A percentile compares a stretch with the other conserved stretches of the same genome.
These are phyloP conservation scores for Venusia cambrica DNA, from an alignment of 2,888 invertebrate genomes.

Conservation along the genomic window DNA sequence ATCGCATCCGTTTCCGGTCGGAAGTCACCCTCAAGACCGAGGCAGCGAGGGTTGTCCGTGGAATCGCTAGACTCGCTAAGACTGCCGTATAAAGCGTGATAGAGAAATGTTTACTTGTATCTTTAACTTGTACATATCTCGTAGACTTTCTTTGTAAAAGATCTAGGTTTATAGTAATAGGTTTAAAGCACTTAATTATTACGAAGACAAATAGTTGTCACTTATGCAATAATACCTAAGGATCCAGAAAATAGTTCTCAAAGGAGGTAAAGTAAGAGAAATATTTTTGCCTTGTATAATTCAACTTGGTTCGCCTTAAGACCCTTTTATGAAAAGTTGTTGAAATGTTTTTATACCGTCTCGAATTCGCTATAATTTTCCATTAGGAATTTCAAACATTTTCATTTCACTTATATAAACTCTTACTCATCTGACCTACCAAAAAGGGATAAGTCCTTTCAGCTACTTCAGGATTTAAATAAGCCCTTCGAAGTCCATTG, in stretches of 20 bases:
- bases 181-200: too few relatives aligned
- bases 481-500: constrained; percentile 17
- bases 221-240: too few relatives aligned
- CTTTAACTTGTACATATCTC: constrained; percentile 11
- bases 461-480: constrained; percentile 14
- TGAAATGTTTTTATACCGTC: too few relatives aligned
- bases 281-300: too few relatives aligned
- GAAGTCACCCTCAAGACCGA: constrained; percentile 24
- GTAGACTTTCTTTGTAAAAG: constrained; percentile 13
- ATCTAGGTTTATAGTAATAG: too few relatives aligned
- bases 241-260: too few relatives aligned
- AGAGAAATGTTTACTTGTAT: constrained; percentile 14
- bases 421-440: constrained; percentile 2
- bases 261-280: too few relatives aligned
- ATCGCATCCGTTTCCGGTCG: constrained; percentile 43
- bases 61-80: constrained; percentile 10
- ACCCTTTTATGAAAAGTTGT: too few relatives aligned
- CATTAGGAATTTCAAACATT: too few relatives aligned
- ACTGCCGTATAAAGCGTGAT: constrained; percentile 15
- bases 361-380: too few relatives aligned
- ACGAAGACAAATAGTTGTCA: too few relatives aligned
- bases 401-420: constrained; percentile 1
- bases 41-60: constrained; percentile 9
- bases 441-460: constrained; percentile 3
- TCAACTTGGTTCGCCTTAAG: too few relatives aligned